Percentiles rank a stretch among this genome's conserved stretches.
Conservation (phyloP, 2,113 vertebrate genomes). For the Leptocoma aspasia region DNA sequence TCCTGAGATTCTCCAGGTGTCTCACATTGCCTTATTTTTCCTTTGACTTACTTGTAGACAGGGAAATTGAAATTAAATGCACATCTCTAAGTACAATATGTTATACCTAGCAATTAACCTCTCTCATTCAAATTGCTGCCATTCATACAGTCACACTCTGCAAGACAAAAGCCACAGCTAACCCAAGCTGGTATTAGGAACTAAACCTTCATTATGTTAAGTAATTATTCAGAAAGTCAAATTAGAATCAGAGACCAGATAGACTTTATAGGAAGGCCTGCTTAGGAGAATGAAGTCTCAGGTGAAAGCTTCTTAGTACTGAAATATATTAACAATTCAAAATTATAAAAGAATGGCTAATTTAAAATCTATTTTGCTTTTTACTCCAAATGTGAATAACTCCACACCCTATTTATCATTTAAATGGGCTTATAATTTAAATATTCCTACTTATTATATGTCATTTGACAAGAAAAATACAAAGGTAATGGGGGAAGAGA, state of each 20-base stretch:
- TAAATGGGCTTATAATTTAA: not conserved
- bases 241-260: not conserved
- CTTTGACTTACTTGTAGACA: not conserved
- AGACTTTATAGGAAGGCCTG: not conserved
- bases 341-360: not conserved
- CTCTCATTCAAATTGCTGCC: not conserved
- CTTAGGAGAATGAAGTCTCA: not conserved
- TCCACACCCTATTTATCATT: not conserved
- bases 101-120: constrained; percentile 19
- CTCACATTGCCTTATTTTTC: not conserved
- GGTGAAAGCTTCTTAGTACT: not conserved
- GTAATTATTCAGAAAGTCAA: constrained; percentile 25
- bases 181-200: not conserved
- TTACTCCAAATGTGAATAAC: not conserved
- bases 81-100: not conserved
- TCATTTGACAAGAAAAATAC: not conserved
- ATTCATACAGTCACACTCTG: not conserved
- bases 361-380: not conserved
- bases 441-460: not conserved
- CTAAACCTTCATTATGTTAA: not conserved
- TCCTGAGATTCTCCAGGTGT: not conserved
- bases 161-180: constrained; percentile 13
- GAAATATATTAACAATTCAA: not conserved
- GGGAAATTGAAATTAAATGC: constrained; percentile 19
- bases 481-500: not conserved